phyloP scores from a whole-genome alignment of 2,113 vertebrate species.

The Ranitomeya imitator region DNA sequence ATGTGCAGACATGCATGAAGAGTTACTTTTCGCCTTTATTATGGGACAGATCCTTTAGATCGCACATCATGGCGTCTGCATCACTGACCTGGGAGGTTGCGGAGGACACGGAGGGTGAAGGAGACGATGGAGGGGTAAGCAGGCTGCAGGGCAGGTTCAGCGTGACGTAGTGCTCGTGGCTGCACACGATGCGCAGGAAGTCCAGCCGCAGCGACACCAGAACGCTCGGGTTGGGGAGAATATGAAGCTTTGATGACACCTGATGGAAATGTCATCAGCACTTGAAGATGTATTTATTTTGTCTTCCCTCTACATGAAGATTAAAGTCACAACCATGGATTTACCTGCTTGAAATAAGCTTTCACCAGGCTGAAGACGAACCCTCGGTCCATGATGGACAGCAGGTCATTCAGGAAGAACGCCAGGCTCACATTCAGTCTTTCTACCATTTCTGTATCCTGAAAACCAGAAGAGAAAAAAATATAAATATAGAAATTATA shows the following conservation, averaged over 20 bases:
- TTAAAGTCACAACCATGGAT: neutral
- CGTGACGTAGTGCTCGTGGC: constrained; percentile 98
- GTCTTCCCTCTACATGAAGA: too few species aligned
- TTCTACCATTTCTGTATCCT: constrained; percentile 97
- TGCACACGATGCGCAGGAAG: constrained; percentile 92
- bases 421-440: constrained; percentile 94
- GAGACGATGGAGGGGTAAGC: constrained; percentile 93
- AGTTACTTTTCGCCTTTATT: too few species aligned
- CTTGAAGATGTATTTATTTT: too few species aligned
- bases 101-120: constrained; percentile 95
- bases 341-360: constrained; percentile 96
- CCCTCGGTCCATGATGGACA: constrained; percentile 97
- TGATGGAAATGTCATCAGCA: constrained; percentile 50
- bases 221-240: constrained; percentile 84
- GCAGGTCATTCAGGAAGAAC: constrained; percentile 95
- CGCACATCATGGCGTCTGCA: neutral
- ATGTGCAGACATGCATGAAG: too few species aligned
- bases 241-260: constrained; percentile 90
- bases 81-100: constrained; percentile 91
- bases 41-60: too few species aligned
- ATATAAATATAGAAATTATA: neutral
- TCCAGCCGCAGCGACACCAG: constrained; percentile 91
- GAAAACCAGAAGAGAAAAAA: constrained; percentile 51
- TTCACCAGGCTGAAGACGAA: constrained; percentile 92
- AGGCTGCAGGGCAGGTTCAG: constrained; percentile 93